These are phyloP conservation scores for Semotilus atromaculatus DNA, from an alignment of 2,797 vertebrate genomes.

Conservation along the genomic window DNA sequence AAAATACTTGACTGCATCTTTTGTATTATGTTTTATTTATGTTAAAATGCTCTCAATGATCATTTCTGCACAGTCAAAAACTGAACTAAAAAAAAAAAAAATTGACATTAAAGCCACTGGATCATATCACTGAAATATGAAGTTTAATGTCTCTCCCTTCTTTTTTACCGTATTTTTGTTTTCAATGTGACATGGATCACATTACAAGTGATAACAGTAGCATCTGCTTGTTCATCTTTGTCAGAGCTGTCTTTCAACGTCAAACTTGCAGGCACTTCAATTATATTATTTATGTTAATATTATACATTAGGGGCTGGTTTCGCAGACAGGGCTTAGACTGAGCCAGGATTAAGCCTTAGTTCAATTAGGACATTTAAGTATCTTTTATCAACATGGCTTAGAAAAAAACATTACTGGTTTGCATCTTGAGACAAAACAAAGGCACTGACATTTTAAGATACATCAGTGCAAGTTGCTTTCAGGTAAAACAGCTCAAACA, in stretches of 20 bases:
- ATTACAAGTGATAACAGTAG: background rate
- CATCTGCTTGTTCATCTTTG: background rate
- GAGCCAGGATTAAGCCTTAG: no score
- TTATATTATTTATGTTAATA: background rate
- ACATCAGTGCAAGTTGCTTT: no score
- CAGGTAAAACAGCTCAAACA: no score
- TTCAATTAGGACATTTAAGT: no score
- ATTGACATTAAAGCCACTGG: background rate
- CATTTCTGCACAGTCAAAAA: background rate
- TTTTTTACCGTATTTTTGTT: background rate
- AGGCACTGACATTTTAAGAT: no score
- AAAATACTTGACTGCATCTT: background rate
- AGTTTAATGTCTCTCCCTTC: background rate
- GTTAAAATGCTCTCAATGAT: background rate
- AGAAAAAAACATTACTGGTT: no score
- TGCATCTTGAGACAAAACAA: no score
- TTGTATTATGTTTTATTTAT: background rate
- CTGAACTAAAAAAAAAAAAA: no score
- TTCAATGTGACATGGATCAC: background rate
- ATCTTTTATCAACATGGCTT: no score
- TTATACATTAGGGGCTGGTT: no score
- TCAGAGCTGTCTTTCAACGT: background rate
- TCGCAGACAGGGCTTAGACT: no score
- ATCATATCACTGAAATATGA: background rate
- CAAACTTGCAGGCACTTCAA: background rate